Percentiles rank a stretch among this genome's conserved stretches.
phyloP scores from a whole-genome alignment of 2,888 invertebrate genomes.

The Plebejus melissa region DNA sequence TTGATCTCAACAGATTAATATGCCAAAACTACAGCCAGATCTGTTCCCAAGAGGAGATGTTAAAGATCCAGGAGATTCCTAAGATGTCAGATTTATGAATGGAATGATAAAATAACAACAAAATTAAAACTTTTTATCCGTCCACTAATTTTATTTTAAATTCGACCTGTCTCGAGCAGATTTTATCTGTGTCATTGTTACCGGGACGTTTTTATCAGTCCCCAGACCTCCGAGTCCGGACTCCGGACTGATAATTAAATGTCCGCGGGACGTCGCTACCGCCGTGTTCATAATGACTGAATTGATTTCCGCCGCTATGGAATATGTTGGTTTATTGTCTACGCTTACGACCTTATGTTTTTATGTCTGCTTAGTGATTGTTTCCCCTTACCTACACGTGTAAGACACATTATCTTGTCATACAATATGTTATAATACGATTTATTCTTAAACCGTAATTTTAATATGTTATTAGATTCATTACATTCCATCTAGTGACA shows the following conservation, averaged over 20 bases:
- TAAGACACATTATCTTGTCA: not conserved
- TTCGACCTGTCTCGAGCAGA: slow-evolving; percentile 66
- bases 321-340: slow-evolving; percentile 30
- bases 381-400: not conserved
- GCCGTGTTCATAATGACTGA: slow-evolving; percentile 60
- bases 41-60: not conserved
- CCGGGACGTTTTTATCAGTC: slow-evolving; percentile 62
- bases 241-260: slow-evolving; percentile 71
- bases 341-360: not conserved
- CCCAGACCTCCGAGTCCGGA: slow-evolving; percentile 51
- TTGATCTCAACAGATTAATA: not conserved
- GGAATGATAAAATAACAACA: slow-evolving; percentile 35
- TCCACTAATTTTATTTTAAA: slow-evolving; percentile 70
- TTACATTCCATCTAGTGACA: not conserved
- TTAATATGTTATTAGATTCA: not conserved
- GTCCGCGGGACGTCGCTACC: slow-evolving; percentile 66
- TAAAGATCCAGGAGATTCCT: not conserved
- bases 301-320: slow-evolving; percentile 63
- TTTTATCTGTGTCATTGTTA: slow-evolving; percentile 65
- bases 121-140: slow-evolving; percentile 55
- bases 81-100: not conserved
- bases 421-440: not conserved
- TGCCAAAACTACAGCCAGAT: not conserved
- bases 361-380: not conserved
- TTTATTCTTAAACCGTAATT: not conserved